Conservation (phyloP, 2,113 vertebrate species). For the Morone chrysops region DNA sequence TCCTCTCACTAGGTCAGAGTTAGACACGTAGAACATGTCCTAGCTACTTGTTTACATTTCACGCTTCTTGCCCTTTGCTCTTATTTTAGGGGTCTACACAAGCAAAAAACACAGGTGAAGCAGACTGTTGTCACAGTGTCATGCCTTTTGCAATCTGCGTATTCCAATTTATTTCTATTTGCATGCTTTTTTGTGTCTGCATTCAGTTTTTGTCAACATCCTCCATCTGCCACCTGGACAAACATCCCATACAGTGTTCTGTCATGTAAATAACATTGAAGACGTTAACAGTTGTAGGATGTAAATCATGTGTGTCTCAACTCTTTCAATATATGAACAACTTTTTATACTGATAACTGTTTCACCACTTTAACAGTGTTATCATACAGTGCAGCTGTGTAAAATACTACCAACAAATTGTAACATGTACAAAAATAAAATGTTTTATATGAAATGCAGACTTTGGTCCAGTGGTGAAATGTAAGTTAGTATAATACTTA, state of each 20-base stretch:
- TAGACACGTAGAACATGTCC: conserved; percentile 19
- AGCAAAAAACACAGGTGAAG: conserved; percentile 27
- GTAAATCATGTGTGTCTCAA: conserved; percentile 36
- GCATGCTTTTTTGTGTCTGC: conserved; percentile 23
- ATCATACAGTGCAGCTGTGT: conserved; percentile 62
- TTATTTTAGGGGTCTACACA: conserved; percentile 21
- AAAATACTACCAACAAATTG: conserved; percentile 40
- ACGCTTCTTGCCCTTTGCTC: conserved; percentile 13
- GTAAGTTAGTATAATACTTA: neutral
- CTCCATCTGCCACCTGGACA: conserved; percentile 33
- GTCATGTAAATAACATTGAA: conserved; percentile 48
- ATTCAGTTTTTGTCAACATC: conserved; percentile 23
- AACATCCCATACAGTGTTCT: conserved; percentile 34
- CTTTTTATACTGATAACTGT: conserved; percentile 68
- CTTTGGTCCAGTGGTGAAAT: neutral
- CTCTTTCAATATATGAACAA: conserved; percentile 46
- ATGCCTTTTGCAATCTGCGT: conserved; percentile 63
- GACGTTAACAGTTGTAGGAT: conserved; percentile 15
- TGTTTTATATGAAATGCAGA: conserved; percentile 55
- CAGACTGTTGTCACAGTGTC: conserved; percentile 36
- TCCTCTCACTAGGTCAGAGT: conserved; percentile 28
- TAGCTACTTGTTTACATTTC: conserved; percentile 67
- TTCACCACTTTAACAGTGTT: conserved; percentile 52
- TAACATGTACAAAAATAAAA: conserved; percentile 58
- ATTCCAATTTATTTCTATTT: conserved; percentile 36